These are phyloP conservation scores for Herminia tarsipennalis DNA, from an alignment of 2,888 invertebrate genomes.

Conservation along the genomic window DNA sequence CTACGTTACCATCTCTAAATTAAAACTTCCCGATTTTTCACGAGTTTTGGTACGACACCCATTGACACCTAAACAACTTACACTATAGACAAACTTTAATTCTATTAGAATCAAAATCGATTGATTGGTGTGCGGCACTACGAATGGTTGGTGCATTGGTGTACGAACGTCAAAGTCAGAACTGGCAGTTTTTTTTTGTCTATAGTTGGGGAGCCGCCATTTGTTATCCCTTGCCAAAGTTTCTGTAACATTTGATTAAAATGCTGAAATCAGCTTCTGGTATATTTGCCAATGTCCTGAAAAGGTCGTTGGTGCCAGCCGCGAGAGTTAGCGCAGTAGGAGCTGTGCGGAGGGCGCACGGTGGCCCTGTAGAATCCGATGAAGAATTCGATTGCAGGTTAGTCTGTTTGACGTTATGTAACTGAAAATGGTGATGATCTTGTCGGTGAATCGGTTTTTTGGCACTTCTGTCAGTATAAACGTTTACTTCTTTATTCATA, in stretches of 20 bases:
- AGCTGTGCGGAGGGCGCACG: slow-evolving; percentile 71
- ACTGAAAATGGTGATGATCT: slow-evolving; percentile 59
- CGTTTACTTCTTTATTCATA: no score
- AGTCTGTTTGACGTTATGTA: slow-evolving; percentile 82
- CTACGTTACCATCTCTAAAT: no score
- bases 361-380: slow-evolving; percentile 88
- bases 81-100: no score
- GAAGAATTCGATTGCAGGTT: slow-evolving; percentile 93
- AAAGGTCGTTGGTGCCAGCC: slow-evolving; percentile 68
- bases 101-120: no score
- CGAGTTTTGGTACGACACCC: no score
- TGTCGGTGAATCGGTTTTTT: slow-evolving; percentile 22
- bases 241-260: slow-evolving; percentile 64
- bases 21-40: no score
- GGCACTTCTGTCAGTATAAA: background rate
- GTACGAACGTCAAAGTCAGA: slow-evolving; percentile 33
- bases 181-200: slow-evolving; percentile 50
- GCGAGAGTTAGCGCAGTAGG: slow-evolving; percentile 67
- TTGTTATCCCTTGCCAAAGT: slow-evolving; percentile 72
- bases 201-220: slow-evolving; percentile 70
- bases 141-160: no score
- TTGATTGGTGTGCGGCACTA: no score
- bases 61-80: no score
- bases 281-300: slow-evolving; percentile 70
- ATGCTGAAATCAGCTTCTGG: slow-evolving; percentile 81